phyloP scores from a whole-genome alignment of 1,140 invertebrate genomes.

The Drusus annulatus region DNA sequence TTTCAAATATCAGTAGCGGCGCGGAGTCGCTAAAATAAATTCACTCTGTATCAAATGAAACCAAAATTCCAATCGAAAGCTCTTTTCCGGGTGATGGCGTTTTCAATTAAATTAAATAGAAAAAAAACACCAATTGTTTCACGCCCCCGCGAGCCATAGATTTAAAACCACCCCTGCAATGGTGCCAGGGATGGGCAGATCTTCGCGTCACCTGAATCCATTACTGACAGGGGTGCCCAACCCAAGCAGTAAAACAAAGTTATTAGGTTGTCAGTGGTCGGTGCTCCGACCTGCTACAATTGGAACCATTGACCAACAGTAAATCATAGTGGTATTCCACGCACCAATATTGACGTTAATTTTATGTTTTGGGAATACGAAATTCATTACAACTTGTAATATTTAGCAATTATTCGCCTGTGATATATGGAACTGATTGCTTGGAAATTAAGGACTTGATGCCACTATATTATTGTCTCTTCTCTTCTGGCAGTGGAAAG shows the following conservation, averaged over 20 bases:
- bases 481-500: no score
- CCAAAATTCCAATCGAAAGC: background rate
- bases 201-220: conserved; percentile 43
- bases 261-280: conserved; percentile 40
- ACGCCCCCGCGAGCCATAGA: background rate
- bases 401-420: no score
- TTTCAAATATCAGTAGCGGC: no score
- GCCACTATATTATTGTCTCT: no score
- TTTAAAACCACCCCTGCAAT: background rate
- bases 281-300: conserved; percentile 7
- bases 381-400: no score
- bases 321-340: no score
- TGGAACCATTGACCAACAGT: background rate
- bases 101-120: conserved; percentile 5
- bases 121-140: background rate
- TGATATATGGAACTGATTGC: no score
- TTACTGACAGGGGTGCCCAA: conserved; percentile 27
- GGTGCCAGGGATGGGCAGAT: background rate
- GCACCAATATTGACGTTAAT: no score
- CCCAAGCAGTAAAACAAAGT: conserved; percentile 31
- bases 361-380: no score
- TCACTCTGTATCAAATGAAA: no score
- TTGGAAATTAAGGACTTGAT: no score
- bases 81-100: background rate
- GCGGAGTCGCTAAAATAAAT: no score